Base-by-base conservation (phyloP, 2,888 invertebrate species). In the Nomada fabriciana region DNA sequence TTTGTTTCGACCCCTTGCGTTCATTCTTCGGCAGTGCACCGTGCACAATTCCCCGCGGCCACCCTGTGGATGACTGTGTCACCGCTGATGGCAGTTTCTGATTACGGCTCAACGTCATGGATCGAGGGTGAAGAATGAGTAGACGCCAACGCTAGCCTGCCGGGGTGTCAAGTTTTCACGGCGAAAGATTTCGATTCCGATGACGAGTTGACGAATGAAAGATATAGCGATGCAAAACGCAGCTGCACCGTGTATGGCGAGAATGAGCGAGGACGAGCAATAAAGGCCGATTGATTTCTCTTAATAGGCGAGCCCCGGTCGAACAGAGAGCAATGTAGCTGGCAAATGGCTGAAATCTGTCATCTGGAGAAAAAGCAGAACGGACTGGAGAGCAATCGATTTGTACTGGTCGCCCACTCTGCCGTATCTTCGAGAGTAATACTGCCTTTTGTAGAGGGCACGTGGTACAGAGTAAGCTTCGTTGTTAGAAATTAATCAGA, bases 311-410 rank as follows among this genome's bases (percentile, higher is more conserved):
- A 10, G 29, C 61, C 50, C 61, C 63, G 76, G 63, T 52, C 50
- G 68, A 57, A 29, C 63, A 4, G 50, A 50, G 23, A 25, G 36
- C 53, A 18, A 55, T 5, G 50, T 11, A 10, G 1, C 25, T 53
- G 67, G 61, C 71, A 29, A 70, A 71, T 74, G 59, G 65, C 65
- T 18, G 18, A 70, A 63, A 76, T 76, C 77, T 77, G 73, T 85
- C 70, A 76, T 59, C 64, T 29, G 13, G 36, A 13, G 76, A 63
- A 78, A 70, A 79, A 80, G 43, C 36, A 9, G 23, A 23, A 52
- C 20, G 50, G 42, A 52, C 43, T 36, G 69, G 59, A 36, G 52
- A 36, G 15, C 64, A 11, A 69, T 70, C 76, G 52, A 70, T 60
- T 70, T 50, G 64, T 67, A 64, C 57, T 23, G 36, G 47, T 50